Evolutionary conservation across 92 coral and sea anemone genomes (phyloP).

Genomic region (Paramuricea clavata): DNA sequence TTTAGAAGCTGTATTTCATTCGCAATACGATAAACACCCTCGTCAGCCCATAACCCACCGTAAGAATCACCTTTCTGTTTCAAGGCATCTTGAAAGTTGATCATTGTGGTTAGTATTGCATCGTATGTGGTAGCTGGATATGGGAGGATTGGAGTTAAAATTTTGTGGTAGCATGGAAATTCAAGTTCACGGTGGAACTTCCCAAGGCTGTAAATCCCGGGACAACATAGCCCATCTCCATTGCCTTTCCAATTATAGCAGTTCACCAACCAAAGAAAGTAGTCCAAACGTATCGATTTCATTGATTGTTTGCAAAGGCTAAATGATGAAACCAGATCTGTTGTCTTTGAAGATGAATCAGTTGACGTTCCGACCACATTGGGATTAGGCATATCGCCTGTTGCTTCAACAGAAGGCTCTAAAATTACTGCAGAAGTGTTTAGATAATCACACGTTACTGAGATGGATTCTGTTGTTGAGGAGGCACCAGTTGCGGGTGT

Average conservation of each 20-base stretch:
- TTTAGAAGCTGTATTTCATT: constrained; percentile 4
- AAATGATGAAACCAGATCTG: neutral
- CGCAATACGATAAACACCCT: neutral
- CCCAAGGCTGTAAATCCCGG: neutral
- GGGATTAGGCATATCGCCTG: neutral
- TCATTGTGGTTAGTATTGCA: neutral
- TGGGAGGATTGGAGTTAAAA: constrained; percentile 12
- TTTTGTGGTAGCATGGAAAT: constrained; percentile 15
- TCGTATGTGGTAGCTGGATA: neutral
- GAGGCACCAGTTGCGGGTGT: neutral
- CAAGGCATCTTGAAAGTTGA: constrained; percentile 13
- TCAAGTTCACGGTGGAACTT: constrained; percentile 11
- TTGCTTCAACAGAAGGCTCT: neutral
- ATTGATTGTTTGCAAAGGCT: neutral
- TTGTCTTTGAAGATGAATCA: neutral
- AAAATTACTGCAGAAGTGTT: neutral
- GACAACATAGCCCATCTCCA: constrained; percentile 5
- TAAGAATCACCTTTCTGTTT: constrained; percentile 7
- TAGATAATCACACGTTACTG: neutral
- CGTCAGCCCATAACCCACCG: constrained; percentile 10
- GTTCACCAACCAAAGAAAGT: constrained; percentile 14
- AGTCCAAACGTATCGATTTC: constrained; percentile 5
- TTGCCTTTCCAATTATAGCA: constrained; percentile 5
- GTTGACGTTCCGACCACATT: neutral
- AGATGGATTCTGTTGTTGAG: neutral